Conservation (phyloP, 2,113 vertebrate genomes). For the Meriones unguiculatus region DNA sequence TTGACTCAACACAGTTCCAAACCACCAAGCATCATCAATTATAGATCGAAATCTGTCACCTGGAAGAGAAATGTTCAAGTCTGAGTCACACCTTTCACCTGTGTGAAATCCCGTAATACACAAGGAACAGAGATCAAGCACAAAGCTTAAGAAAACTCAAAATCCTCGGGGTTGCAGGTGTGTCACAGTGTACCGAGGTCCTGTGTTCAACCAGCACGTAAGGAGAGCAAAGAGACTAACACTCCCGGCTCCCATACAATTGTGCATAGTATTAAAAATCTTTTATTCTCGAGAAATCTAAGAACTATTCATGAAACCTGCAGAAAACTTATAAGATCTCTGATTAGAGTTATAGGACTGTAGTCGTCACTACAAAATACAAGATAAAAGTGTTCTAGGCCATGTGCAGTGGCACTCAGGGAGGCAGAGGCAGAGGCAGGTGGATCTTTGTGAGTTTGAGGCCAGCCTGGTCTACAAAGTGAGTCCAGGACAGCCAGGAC, state of each 20-base stretch:
- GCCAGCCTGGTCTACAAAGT: too few species aligned
- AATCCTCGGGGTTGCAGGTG: not conserved
- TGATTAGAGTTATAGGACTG: not conserved
- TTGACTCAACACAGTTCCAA: conserved; percentile 96
- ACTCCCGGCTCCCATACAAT: not conserved
- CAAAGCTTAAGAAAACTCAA: not conserved
- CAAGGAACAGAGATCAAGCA: not conserved
- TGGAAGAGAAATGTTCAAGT: conserved; percentile 78
- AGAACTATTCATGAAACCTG: not conserved
- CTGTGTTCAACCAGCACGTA: not conserved
- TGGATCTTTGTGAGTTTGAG: too few species aligned
- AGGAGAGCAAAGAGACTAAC: not conserved
- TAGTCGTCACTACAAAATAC: not conserved
- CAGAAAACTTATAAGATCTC: not conserved
- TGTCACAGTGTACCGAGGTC: not conserved
- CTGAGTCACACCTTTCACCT: not conserved
- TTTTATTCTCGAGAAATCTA: not conserved
- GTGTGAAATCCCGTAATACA: not conserved
- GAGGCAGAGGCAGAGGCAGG: too few species aligned
- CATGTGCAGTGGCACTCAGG: too few species aligned
- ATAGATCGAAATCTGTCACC: conserved; percentile 96
- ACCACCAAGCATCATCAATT: conserved; percentile 99
- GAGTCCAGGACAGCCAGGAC: too few species aligned
- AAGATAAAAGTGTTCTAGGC: not conserved
- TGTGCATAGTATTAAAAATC: not conserved